Percentiles rank a stretch among this genome's conserved stretches.
These are phyloP conservation scores for Tricholauxania praeusta DNA, from an alignment of 2,888 invertebrate species.

Conservation along the genomic window DNA sequence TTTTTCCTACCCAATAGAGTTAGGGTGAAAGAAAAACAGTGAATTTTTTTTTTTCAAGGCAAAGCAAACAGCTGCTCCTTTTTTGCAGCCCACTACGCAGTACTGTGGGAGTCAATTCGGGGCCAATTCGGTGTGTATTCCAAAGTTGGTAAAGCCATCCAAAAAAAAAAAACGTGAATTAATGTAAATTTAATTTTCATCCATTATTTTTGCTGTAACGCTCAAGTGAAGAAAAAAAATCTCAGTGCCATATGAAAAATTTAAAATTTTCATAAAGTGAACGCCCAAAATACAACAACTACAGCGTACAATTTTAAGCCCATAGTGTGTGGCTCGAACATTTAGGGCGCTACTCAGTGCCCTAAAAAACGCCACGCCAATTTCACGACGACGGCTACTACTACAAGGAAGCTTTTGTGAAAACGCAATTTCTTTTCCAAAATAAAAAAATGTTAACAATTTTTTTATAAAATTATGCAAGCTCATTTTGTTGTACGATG, in stretches of 20 bases:
- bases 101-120: constrained; percentile 23
- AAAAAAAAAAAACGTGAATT: background rate
- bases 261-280: constrained; percentile 7
- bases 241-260: background rate
- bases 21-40: constrained; percentile 6
- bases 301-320: background rate
- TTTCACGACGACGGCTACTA: background rate
- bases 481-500: constrained; percentile 52
- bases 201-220: background rate
- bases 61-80: constrained; percentile 45
- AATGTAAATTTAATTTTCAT: background rate
- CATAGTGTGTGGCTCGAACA: background rate
- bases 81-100: constrained; percentile 15
- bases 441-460: constrained; percentile 4
- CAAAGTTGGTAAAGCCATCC: background rate
- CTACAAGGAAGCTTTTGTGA: background rate
- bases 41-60: constrained; percentile 29
- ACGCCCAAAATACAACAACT: constrained; percentile 33
- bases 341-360: too few relatives aligned
- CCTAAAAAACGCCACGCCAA: too few relatives aligned
- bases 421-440: background rate
- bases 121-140: constrained; percentile 22
- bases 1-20: background rate
- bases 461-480: constrained; percentile 21
- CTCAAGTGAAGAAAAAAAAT: background rate